Conservation (phyloP, 2,797 vertebrate species). For the Argentina silus region DNA sequence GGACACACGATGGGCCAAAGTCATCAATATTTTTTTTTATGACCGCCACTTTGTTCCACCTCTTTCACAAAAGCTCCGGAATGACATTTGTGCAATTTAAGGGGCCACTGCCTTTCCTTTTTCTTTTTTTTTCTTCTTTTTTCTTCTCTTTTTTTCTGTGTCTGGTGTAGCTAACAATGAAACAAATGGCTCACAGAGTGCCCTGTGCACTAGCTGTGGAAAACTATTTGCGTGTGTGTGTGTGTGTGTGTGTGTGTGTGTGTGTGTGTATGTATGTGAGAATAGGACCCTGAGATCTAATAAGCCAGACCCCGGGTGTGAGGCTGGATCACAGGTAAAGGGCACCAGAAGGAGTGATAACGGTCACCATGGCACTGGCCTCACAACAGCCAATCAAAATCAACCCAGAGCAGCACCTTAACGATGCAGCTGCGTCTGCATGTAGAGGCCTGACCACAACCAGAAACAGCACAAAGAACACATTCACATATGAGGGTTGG, state of each 20-base stretch:
- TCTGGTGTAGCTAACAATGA: conserved; percentile 9
- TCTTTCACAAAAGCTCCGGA: conserved; percentile 60
- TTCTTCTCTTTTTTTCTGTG: too few relatives aligned
- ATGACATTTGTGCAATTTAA: conserved; percentile 69
- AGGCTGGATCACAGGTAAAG: conserved; percentile 59
- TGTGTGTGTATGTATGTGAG: background rate
- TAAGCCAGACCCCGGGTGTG: conserved; percentile 22
- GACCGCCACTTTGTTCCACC: conserved; percentile 73
- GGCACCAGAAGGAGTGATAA: conserved; percentile 51
- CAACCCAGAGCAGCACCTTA: background rate
- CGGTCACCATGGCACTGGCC: conserved; percentile 55
- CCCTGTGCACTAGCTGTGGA: too few relatives aligned
- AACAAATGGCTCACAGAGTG: too few relatives aligned
- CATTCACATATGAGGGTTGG: conserved; percentile 64
- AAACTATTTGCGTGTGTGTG: too few relatives aligned
- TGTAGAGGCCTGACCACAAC: conserved; percentile 46
- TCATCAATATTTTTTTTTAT: conserved; percentile 79
- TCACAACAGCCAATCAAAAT: conserved; percentile 47
- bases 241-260: conserved; percentile 1
- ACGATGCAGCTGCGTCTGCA: conserved; percentile 29
- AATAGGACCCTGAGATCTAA: too few relatives aligned
- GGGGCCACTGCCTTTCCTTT: conserved; percentile 55
- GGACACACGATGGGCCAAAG: conserved; percentile 66
- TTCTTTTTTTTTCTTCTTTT: conserved; percentile 30
- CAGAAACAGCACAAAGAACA: conserved; percentile 26